A percentile compares a stretch with the other conserved stretches of the same genome.
phyloP scores from a whole-genome alignment of 2,888 invertebrate species.

The Ernsta delagoae region DNA sequence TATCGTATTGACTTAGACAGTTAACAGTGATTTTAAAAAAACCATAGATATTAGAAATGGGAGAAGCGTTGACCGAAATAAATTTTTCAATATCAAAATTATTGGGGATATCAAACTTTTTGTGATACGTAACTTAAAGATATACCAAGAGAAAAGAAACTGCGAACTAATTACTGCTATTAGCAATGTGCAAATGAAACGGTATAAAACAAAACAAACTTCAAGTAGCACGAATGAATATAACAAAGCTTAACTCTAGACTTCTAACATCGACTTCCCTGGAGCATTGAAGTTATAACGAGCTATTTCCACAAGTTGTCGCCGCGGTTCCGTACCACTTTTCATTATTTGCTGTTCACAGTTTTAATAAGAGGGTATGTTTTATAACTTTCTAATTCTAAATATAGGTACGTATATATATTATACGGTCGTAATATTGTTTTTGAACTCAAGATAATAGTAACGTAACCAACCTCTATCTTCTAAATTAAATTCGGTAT shows the following conservation, averaged over 20 bases:
- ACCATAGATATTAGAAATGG: no score
- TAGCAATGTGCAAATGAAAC: neutral
- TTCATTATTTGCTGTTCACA: slow-evolving; percentile 20
- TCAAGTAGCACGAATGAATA: neutral
- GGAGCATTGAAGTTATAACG: slow-evolving; percentile 24
- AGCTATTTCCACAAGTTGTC: slow-evolving; percentile 33
- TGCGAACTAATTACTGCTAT: neutral
- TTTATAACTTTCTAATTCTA: no score
- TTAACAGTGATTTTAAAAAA: no score
- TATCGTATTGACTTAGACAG: no score
- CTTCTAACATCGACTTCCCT: slow-evolving; percentile 24
- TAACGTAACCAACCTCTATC: no score
- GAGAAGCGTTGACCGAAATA: no score
- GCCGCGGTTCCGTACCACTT: slow-evolving; percentile 8
- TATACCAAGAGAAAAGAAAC: neutral
- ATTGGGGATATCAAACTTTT: no score
- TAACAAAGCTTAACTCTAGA: slow-evolving; percentile 23
- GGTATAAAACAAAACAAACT: neutral
- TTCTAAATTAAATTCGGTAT: no score
- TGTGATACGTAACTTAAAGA: neutral
- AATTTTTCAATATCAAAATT: no score
- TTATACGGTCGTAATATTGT: no score
- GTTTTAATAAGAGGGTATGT: neutral
- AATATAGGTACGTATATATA: no score
- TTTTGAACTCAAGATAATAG: no score